Evolutionary conservation across 2,797 vertebrate species (phyloP), one percentile per base, ranked within the genome.

Genomic region (Kryptolebias ocellatus): DNA sequence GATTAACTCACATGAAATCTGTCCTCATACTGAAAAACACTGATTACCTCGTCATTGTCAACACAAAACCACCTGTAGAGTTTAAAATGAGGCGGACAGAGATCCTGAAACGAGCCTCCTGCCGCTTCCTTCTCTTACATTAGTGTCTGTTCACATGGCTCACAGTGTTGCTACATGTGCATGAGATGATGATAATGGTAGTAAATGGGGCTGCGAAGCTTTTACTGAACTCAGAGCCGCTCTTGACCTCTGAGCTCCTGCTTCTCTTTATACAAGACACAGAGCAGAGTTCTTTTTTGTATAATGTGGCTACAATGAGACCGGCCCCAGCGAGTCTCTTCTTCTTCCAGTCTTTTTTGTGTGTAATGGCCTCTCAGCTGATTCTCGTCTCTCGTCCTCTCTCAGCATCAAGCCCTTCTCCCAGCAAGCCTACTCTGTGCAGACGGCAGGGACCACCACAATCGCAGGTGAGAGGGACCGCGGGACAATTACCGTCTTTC

Each of bases 351-450:
- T 29, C 58, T 67, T 60, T 57, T 73, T 29, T 53, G 27, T n/a
- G 16, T 47, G 20, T 69, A 79, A 81, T 62, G 34, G 39, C 74
- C 29, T 57, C 45, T 60, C 42, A 16, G 62, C 47, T 67, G 24
- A 64, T 44, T 34, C 55, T 80, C 44, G 14, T 58, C 8, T 74
- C n/a, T 76, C 67, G 76, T 53, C 58, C 87, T 79, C 69, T 77
- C 56, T 59, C 87, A 99, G 98, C 4, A 94, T 99, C 83, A 99
- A 99, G 94, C 98, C 98, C 64, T 99, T 99, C 16, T 92, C 95
- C 65, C 98, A 99, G 91, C 98, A 98, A 87, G 94, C 95, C 83
- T 98, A 96, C 86, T 93, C 96, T 54, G 95, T 97, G 85, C 98
- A 99, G 93, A 96, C 96, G 74, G 92, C 95, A 1, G 95, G 96